phyloP scores from a whole-genome alignment of 2,113 vertebrate species.

The Mesoclemmys tuberculata region DNA sequence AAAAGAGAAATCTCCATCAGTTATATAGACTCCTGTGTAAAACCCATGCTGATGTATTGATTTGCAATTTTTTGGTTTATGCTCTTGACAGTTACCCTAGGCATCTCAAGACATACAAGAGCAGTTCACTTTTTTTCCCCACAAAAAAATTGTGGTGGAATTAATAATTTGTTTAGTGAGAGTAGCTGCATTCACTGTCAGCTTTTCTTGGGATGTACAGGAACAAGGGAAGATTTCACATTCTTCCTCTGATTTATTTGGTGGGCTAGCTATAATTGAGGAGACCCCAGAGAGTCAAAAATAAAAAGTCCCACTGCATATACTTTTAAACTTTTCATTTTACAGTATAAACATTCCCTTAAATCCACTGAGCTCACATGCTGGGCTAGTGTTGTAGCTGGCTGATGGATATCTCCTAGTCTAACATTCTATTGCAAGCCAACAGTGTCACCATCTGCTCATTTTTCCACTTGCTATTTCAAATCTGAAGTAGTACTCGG shows the following conservation, averaged over 20 bases:
- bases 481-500: neutral
- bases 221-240: neutral
- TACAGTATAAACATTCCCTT: neutral
- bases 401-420: neutral
- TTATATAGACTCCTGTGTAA: neutral
- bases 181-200: neutral
- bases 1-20: neutral
- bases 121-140: neutral
- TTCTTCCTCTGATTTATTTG: neutral
- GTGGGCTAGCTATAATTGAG: neutral
- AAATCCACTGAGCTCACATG: neutral
- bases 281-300: neutral
- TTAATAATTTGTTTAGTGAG: constrained; percentile 20
- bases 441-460: neutral
- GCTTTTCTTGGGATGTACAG: neutral
- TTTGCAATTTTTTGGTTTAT: neutral
- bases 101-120: constrained; percentile 6
- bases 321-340: neutral
- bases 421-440: neutral
- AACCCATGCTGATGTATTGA: neutral
- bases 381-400: neutral
- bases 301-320: neutral
- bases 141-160: neutral
- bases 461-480: neutral
- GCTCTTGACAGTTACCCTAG: constrained; percentile 4